These are phyloP conservation scores for Anolis carolinensis DNA, from an alignment of 2,113 vertebrate species.

Conservation along the genomic window DNA sequence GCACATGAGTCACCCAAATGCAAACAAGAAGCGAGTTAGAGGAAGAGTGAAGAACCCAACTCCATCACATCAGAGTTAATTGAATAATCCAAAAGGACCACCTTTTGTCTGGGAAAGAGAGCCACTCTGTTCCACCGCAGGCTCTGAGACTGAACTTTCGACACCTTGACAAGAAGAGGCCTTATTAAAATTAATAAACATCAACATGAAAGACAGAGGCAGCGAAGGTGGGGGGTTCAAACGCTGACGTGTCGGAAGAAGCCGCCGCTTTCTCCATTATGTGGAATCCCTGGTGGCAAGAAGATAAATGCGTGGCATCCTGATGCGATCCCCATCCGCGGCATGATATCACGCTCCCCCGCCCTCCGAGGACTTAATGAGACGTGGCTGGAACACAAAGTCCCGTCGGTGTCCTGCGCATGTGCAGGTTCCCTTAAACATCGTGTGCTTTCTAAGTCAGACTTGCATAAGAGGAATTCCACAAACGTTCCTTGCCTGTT, in stretches of 20 bases:
- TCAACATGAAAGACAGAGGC: not conserved
- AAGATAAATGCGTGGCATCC: not conserved
- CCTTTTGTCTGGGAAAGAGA: slow-evolving; percentile 3
- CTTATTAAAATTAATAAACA: slow-evolving; percentile 26
- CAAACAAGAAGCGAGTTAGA: not conserved
- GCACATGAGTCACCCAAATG: not conserved
- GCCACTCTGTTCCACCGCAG: not conserved
- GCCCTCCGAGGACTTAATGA: not conserved
- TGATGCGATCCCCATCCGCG: not conserved
- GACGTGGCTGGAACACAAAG: not conserved
- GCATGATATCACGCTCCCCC: not conserved
- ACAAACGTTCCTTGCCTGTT: not conserved
- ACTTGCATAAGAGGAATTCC: too few relatives aligned
- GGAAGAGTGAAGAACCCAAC: not conserved
- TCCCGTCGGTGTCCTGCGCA: too few relatives aligned
- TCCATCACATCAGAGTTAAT: not conserved
- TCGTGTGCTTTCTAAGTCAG: too few relatives aligned
- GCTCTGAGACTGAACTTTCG: not conserved
- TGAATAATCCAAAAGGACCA: not conserved
- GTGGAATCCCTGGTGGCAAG: not conserved
- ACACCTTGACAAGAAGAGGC: not conserved
- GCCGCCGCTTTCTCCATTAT: not conserved
- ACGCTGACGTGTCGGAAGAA: not conserved
- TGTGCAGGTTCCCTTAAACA: too few relatives aligned
- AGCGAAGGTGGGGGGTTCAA: not conserved